These are phyloP conservation scores for Bostrychus sinensis DNA, from an alignment of 2,113 vertebrate species.

Conservation along the genomic window DNA sequence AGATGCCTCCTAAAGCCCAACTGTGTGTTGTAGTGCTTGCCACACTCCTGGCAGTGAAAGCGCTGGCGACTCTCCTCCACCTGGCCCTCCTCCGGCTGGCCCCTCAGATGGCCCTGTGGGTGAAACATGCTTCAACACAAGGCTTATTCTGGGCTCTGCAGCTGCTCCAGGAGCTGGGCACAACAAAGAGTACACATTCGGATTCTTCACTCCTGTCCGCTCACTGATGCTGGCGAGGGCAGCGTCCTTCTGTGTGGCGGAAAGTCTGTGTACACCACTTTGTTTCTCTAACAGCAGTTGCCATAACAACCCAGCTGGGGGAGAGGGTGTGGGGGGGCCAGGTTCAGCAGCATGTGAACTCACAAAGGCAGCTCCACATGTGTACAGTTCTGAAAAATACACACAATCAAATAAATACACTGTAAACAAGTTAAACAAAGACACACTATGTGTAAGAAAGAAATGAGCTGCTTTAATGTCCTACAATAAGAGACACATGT, in stretches of 20 bases:
- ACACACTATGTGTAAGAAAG: no score
- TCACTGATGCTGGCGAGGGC: conserved; percentile 43
- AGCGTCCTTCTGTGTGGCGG: conserved; percentile 83
- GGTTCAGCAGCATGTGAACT: conserved; percentile 30
- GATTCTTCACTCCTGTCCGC: conserved; percentile 57
- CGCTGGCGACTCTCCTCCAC: conserved; percentile 91
- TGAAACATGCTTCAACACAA: conserved; percentile 94
- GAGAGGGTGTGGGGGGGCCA: conserved; percentile 44
- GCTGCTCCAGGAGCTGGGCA: conserved; percentile 86
- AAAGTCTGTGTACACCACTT: conserved; percentile 81
- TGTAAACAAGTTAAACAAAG: no score
- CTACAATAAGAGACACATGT: no score
- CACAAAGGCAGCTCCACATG: conserved; percentile 34
- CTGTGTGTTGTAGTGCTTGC: conserved; percentile 97
- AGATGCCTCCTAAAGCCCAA: conserved; percentile 92
- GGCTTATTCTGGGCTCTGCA: no score
- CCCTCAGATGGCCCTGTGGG: conserved; percentile 92
- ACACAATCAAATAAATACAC: neutral
- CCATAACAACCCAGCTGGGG: conserved; percentile 89
- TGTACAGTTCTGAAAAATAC: conserved; percentile 55
- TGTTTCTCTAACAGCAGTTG: conserved; percentile 77
- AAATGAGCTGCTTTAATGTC: no score
- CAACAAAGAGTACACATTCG: conserved; percentile 64
- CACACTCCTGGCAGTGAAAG: conserved; percentile 92
- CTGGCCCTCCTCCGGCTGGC: conserved; percentile 92